Evolutionary conservation across 2,888 invertebrate species (phyloP).

Genomic region (Marasmarcha lunaedactyla): DNA sequence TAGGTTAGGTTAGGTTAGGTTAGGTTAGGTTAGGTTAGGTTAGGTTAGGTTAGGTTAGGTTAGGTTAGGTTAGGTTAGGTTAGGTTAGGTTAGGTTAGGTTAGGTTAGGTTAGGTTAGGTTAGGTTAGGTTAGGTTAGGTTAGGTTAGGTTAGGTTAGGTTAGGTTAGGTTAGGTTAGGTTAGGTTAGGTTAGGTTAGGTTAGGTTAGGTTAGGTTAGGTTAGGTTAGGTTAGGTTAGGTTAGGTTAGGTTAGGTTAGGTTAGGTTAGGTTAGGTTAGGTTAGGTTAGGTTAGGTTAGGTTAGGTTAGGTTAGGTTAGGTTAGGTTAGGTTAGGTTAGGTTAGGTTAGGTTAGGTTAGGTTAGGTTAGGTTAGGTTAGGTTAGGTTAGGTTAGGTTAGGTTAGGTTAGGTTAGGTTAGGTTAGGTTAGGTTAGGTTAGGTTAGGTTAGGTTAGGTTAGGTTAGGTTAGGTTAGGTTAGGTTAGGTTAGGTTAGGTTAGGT

Average conservation of each 20-base stretch:
- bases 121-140: constrained; percentile 19
- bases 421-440: constrained; percentile 14
- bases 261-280: constrained; percentile 17
- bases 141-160: constrained; percentile 21
- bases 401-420: constrained; percentile 18
- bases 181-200: constrained; percentile 22
- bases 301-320: constrained; percentile 15
- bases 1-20: constrained; percentile 11
- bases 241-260: constrained; percentile 21
- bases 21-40: constrained; percentile 15
- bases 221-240: constrained; percentile 22
- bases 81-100: constrained; percentile 11
- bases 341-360: constrained; percentile 13
- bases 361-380: constrained; percentile 4
- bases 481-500: constrained; percentile 15
- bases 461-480: constrained; percentile 12
- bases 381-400: constrained; percentile 19
- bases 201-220: constrained; percentile 23
- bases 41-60: constrained; percentile 16
- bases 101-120: constrained; percentile 11
- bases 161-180: constrained; percentile 21
- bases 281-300: constrained; percentile 16
- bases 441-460: constrained; percentile 10
- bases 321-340: constrained; percentile 15
- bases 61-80: constrained; percentile 13